Base-by-base conservation (phyloP, 2,888 invertebrate genomes). In the Gandaritis pyraliata region DNA sequence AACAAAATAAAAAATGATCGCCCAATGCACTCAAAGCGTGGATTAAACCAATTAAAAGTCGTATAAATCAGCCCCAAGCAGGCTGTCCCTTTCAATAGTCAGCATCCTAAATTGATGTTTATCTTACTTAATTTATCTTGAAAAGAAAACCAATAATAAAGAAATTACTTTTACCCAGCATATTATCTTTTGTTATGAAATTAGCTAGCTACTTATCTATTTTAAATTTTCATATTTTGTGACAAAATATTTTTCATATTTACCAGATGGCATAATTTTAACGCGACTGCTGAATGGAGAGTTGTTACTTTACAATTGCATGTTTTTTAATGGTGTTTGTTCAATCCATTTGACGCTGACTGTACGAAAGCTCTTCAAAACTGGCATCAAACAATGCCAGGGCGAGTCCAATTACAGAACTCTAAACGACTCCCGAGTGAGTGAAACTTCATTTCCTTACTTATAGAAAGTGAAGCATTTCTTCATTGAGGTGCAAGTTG, bases 401-500 rank as follows among this genome's bases (percentile, higher is more conserved):
- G 83, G 85, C 81, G 79, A 82, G 82, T 86, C 82, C 83, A 89
- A 86, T 89, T 87, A 88, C 81, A 78, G 76, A 77, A 84, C 77
- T 83, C 82, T 79, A 83, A 88, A 87, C 83, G 85, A 84, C 79
- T 78, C 86, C 78, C 83, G 65, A 83, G 84, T 78, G 85, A 76
- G 78, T 76, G 74, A 77, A 88, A 88, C 85, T 90, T 90, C 87
- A 90, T 90, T 88, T 85, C 82, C 85, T 81, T 83, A 81, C 81
- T 83, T 86, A 86, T 83, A 85, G 84, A 85, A 85, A 85, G 81
- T 85, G 80, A 84, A 85, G 85, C 76, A 82, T 85, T 86, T 80
- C 82, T 83, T 73, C 70, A 50, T 71, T 63, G 59, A 75, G 85
- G 78, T 64, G 23, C 64, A 68, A 77, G 71, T 61, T 16, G 46